A percentile compares a stretch with the other conserved stretches of the same genome.
Conservation (phyloP, 2,888 invertebrate species). For the Mechanitis messenoides region DNA sequence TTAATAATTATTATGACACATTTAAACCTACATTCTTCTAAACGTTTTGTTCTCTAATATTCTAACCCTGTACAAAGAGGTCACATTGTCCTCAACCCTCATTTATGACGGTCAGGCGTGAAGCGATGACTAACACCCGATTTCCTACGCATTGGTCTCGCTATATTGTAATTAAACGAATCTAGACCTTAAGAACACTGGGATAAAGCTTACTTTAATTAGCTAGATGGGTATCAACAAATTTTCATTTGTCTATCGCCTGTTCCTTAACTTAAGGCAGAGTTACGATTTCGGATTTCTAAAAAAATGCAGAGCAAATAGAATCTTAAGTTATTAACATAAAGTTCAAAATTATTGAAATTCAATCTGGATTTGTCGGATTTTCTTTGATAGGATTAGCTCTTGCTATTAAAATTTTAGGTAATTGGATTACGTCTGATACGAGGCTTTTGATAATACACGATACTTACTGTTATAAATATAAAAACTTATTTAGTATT, state of each 20-base stretch:
- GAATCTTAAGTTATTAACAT: constrained; percentile 6
- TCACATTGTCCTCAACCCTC: constrained; percentile 31
- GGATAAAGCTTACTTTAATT: constrained; percentile 35
- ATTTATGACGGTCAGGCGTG: constrained; percentile 53
- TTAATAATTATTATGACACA: too few species aligned
- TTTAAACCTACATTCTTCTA: neutral
- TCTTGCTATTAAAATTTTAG: constrained; percentile 23
- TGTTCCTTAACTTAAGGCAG: constrained; percentile 8
- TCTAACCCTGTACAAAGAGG: neutral
- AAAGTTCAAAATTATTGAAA: constrained; percentile 33
- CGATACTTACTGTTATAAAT: constrained; percentile 13
- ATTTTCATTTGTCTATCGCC: constrained; percentile 22
- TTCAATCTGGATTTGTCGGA: constrained; percentile 9
- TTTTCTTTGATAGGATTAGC: constrained; percentile 24
- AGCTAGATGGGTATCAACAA: constrained; percentile 2
- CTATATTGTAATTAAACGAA: constrained; percentile 54
- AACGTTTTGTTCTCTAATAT: constrained; percentile 3
- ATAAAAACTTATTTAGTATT: neutral
- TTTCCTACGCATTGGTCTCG: constrained; percentile 64
- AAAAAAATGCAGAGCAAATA: neutral
- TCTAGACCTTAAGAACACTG: constrained; percentile 26
- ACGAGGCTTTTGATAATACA: constrained; percentile 23
- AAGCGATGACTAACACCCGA: constrained; percentile 72
- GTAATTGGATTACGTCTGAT: constrained; percentile 28
- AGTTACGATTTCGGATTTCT: constrained; percentile 7